Base-by-base conservation (phyloP, 2,888 invertebrate species). In the Hyposoter didymator region DNA sequence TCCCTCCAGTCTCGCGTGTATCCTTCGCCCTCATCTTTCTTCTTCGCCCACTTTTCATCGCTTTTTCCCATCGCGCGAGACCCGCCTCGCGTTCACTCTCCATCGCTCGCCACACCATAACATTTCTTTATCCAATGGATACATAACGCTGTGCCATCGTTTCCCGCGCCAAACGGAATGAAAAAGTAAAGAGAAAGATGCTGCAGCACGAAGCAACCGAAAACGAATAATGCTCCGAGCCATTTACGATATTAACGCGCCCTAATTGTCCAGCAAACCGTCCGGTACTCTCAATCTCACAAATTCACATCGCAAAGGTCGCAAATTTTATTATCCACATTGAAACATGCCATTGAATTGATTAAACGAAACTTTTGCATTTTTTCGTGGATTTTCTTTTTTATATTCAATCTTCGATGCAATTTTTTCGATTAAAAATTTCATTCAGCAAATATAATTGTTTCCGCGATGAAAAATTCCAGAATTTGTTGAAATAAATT, bases 1-100 rank as follows among this genome's bases (percentile, higher is more conserved):
- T 88, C 91, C 91, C 90, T 88, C 78, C 83, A 84, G 85, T 66
- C 84, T 84, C 76, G 85, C 85, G 59, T 88, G 52, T 72, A 75
- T 67, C 62, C 70, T 52, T 70, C 69, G 47, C 55, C 64, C 64
- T 49, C 45, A 35, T 19, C 49, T 45, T 28, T 67, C 55, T 62
- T 66, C 8, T 45, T 45, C 6, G n/a, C n/a, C n/a, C 45, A 8
- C 43, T 66, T 52, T 43, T 22, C 43, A 12, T 67, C 45, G 19
- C 14, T 67, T 67, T 45, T 39, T 43, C 43, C 7, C 28, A 28
- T 28, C 12, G 5, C 59, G 32, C 72, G 47, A 84, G 76, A 78
- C 52, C 72, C 82, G 74, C 78, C 78, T 80, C 67, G 78, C 67
- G 78, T 84, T 83, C 69, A 35, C 67, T 62, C 69, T 19, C 43